Evolutionary conservation across 2,888 invertebrate species (phyloP).

Genomic region (Anaspis maculata): DNA sequence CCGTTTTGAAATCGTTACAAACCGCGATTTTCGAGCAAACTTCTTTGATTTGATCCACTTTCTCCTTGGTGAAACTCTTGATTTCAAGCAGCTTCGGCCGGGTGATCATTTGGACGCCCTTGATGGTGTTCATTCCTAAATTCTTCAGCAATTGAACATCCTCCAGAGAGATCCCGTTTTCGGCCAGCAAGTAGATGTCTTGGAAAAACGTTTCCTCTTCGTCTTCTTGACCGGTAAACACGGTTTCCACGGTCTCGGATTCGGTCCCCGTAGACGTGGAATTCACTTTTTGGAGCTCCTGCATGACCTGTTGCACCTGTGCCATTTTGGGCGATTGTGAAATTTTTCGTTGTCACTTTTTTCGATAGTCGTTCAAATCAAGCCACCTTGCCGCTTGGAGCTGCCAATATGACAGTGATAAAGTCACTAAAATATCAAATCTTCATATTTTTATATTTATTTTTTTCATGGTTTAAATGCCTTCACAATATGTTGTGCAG

Average conservation of each 20-base stretch:
- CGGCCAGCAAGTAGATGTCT: slow-evolving; percentile 60
- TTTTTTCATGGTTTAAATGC: too few species aligned
- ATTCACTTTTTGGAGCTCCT: too few species aligned
- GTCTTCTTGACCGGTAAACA: slow-evolving; percentile 40
- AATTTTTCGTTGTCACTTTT: too few species aligned
- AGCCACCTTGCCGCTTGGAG: too few species aligned
- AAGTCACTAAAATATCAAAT: too few species aligned
- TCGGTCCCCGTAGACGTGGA: too few species aligned
- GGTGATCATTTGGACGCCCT: slow-evolving; percentile 74
- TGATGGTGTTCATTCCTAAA: slow-evolving; percentile 71
- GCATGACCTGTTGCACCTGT: too few species aligned
- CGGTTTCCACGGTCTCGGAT: slow-evolving; percentile 17
- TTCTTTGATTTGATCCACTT: slow-evolving; percentile 74
- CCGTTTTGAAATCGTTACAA: slow-evolving; percentile 62
- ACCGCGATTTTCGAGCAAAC: slow-evolving; percentile 57
- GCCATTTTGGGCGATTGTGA: too few species aligned
- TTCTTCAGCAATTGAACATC: slow-evolving; percentile 71
- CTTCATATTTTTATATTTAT: too few species aligned
- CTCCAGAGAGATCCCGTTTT: slow-evolving; percentile 58
- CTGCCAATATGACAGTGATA: too few species aligned
- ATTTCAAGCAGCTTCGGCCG: slow-evolving; percentile 62
- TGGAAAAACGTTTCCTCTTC: slow-evolving; percentile 65
- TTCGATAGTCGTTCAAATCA: too few species aligned
- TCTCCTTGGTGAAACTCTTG: slow-evolving; percentile 69
- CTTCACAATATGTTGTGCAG: too few species aligned